These are phyloP conservation scores for Streblospio benedicti DNA, from an alignment of 1,140 invertebrate genomes.

Conservation along the genomic window DNA sequence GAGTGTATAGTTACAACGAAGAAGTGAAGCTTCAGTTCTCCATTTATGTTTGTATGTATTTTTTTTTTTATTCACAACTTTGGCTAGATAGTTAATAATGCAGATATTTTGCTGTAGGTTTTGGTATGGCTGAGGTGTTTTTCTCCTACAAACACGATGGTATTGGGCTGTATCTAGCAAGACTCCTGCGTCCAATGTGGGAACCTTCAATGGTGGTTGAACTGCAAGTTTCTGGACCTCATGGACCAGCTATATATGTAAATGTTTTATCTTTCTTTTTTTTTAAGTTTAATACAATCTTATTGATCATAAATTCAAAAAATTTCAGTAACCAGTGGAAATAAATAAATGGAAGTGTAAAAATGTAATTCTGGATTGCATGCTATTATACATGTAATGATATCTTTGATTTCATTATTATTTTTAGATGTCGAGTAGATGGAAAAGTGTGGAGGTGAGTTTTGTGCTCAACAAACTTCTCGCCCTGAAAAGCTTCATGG, in stretches of 20 bases:
- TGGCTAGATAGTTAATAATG: no score
- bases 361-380: no score
- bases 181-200: slow-evolving; percentile 62
- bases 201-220: slow-evolving; percentile 37
- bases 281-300: slow-evolving; percentile 13
- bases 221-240: slow-evolving; percentile 28
- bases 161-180: slow-evolving; percentile 78
- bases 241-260: slow-evolving; percentile 37
- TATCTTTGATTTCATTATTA: neutral
- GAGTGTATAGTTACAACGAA: no score
- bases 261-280: slow-evolving; percentile 21
- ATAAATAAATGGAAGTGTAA: no score
- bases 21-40: no score
- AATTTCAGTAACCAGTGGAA: no score
- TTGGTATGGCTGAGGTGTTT: slow-evolving; percentile 48
- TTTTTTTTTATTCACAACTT: no score
- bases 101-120: no score
- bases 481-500: slow-evolving; percentile 57
- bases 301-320: no score
- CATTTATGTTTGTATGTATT: no score
- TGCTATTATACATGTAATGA: neutral
- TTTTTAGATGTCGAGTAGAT: slow-evolving; percentile 36
- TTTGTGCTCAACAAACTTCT: slow-evolving; percentile 56
- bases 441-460: slow-evolving; percentile 53
- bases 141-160: slow-evolving; percentile 86